Base-by-base conservation (phyloP, 2,113 vertebrate species). In the Gallinago paraguaiae region DNA sequence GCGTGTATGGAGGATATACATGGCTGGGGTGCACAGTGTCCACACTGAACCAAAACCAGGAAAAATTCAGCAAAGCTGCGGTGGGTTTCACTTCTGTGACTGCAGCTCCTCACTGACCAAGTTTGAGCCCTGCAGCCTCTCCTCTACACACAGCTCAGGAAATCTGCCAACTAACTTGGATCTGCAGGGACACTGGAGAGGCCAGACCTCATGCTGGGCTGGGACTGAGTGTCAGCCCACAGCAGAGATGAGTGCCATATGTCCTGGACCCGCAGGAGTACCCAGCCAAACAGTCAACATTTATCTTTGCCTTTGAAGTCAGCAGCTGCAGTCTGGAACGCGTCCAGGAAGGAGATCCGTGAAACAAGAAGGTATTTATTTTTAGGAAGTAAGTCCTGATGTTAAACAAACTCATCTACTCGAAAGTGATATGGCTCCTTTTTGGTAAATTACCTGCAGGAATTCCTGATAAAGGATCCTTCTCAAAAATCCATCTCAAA, bases 1-100 rank as follows among this genome's bases (percentile, higher is more conserved):
- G 20, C 0, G 0, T 1, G 0, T 9, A 7, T 41, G 25, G 15
- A 51, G 35, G 46, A 33, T 51, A 24, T 33, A 10, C 16, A 12
- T 6, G 24, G 13, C 46, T 80, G 35, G 17, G 39, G 13, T 76
- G 33, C 35, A 70, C 31, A 33, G 45, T 33, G 57, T 24, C 35
- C 41, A 39, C 33, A 39, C 24, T 27, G 24, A 53, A 39, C 9
- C 3, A 6, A 19, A 33, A 64, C 41, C 41, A 57, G 14, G 39
- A 69, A 27, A 27, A 82, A 14, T 23, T 69, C 61, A 59, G 2
- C 61, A 92, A 61, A 83, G 50, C 39, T 3, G 2, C 3, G 6
- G 45, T 56, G 31, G 18, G 12, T 64, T 78, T 86, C 0, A 0
- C 5, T 65, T 80, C 39, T 76, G 45, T 1, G 4, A 7, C 35